Evolutionary conservation across 2,113 vertebrate genomes (phyloP).

Genomic region (Cheirogaleus medius): DNA sequence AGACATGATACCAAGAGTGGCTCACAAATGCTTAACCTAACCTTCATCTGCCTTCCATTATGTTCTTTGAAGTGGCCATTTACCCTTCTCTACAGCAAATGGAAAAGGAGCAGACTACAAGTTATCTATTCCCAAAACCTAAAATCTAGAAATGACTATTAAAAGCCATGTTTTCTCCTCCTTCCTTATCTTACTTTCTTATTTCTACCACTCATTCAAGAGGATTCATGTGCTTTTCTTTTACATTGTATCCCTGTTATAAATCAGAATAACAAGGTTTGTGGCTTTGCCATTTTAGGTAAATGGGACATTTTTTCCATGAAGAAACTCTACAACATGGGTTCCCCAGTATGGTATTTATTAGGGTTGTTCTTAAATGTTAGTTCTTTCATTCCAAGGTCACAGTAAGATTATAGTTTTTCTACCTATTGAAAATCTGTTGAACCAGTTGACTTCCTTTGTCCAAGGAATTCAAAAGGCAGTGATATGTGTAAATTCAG

Average conservation of each 20-base stretch:
- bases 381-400: not conserved
- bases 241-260: not conserved
- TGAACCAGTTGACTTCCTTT: not conserved
- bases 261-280: not conserved
- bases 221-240: not conserved
- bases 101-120: not conserved
- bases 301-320: not conserved
- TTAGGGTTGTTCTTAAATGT: not conserved
- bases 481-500: not conserved
- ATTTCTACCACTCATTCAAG: not conserved
- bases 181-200: not conserved
- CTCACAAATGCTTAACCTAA: not conserved
- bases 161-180: not conserved
- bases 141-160: not conserved
- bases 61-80: not conserved
- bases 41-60: not conserved
- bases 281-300: not conserved
- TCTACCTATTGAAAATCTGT: not conserved
- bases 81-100: not conserved
- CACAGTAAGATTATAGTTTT: not conserved
- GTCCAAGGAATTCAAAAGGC: not conserved
- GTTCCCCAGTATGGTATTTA: not conserved
- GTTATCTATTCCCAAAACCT: not conserved
- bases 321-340: not conserved
- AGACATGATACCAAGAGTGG: not conserved